phyloP scores from a whole-genome alignment of 1,140 invertebrate genomes.

The Camponotus floridanus region DNA sequence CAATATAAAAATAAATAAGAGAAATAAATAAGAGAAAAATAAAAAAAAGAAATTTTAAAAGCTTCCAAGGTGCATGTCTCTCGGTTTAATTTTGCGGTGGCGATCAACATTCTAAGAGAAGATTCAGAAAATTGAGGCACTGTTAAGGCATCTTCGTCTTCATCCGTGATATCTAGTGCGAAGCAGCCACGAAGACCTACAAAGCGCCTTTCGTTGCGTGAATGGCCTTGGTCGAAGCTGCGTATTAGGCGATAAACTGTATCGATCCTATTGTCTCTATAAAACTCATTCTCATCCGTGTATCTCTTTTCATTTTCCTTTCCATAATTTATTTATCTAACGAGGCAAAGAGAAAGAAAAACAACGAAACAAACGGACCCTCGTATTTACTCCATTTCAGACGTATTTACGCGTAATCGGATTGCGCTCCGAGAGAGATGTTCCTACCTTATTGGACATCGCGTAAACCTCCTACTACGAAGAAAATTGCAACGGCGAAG shows the following conservation, averaged over 20 bases:
- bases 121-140: neutral
- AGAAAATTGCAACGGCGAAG: constrained; percentile 26
- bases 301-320: constrained; percentile 2
- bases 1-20: neutral
- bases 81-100: neutral
- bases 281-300: neutral
- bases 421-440: constrained; percentile 13
- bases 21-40: neutral
- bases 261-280: constrained; percentile 15
- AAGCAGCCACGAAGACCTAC: constrained; percentile 42
- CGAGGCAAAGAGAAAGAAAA: neutral
- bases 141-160: constrained; percentile 27
- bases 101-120: neutral
- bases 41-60: neutral
- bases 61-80: no score
- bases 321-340: constrained; percentile 29
- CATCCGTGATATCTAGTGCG: neutral
- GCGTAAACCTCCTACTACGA: constrained; percentile 38
- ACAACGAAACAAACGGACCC: neutral
- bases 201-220: constrained; percentile 40
- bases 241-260: constrained; percentile 53
- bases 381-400: constrained; percentile 45
- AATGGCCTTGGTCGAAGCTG: constrained; percentile 50
- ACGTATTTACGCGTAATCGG: constrained; percentile 51
- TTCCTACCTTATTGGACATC: constrained; percentile 42